A percentile compares a stretch with the other conserved stretches of the same genome.
Conservation (phyloP, 1,140 invertebrate genomes). For the Solen grandis region DNA sequence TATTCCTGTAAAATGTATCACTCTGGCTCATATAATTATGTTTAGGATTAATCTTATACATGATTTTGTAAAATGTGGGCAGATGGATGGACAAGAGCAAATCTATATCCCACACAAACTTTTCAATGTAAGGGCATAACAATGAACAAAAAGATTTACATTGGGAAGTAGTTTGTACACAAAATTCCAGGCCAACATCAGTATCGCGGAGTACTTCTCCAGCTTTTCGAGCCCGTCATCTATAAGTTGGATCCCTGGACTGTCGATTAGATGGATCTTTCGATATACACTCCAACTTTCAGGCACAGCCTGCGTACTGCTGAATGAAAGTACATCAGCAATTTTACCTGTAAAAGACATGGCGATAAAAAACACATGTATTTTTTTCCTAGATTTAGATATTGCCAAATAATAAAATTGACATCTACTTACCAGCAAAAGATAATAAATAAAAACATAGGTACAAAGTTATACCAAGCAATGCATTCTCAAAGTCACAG, state of each 20-base stretch:
- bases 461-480: too few species aligned
- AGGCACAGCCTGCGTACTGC: constrained; percentile 25
- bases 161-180: constrained; percentile 35
- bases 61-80: too few species aligned
- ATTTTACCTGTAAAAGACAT: constrained; percentile 39
- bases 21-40: too few species aligned
- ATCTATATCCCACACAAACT: too few species aligned
- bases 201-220: constrained; percentile 3
- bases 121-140: too few species aligned
- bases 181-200: constrained; percentile 35
- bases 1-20: too few species aligned
- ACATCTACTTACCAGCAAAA: neutral
- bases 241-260: neutral
- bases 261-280: constrained; percentile 34
- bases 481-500: neutral
- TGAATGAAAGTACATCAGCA: constrained; percentile 39
- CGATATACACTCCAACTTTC: constrained; percentile 44
- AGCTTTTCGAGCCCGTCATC: neutral
- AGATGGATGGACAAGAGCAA: too few species aligned
- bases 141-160: constrained; percentile 14
- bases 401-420: neutral
- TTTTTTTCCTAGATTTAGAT: too few species aligned
- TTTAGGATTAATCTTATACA: too few species aligned
- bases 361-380: too few species aligned
- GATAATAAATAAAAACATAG: too few species aligned